A percentile compares a stretch with the other conserved stretches of the same genome.
phyloP scores from a whole-genome alignment of 2,113 vertebrate genomes.

The Ginglymostoma cirratum region DNA sequence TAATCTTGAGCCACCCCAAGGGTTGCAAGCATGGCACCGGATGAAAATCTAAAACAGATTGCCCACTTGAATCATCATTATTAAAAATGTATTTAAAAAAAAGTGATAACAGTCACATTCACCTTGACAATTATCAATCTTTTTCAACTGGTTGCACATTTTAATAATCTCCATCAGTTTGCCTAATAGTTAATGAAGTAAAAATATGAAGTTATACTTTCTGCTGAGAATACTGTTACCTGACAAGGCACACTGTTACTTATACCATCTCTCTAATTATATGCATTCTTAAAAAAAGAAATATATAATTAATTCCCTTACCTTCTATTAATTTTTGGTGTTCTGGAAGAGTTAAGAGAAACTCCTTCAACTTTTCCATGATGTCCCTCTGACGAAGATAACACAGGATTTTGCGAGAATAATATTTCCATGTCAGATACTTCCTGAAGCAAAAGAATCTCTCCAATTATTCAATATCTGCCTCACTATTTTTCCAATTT shows the following conservation, averaged over 20 bases:
- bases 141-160: neutral
- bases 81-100: neutral
- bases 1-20: neutral
- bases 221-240: neutral
- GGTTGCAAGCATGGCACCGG: neutral
- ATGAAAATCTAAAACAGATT: neutral
- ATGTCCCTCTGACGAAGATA: conserved; percentile 92
- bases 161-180: neutral
- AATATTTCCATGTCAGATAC: conserved; percentile 90
- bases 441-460: conserved; percentile 62
- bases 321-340: conserved; percentile 80
- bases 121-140: neutral
- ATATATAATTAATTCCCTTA: conserved; percentile 43
- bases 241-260: neutral
- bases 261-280: neutral
- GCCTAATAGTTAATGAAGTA: neutral
- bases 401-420: conserved; percentile 96
- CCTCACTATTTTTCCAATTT: neutral
- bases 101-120: neutral
- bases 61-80: neutral
- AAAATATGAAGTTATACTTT: neutral
- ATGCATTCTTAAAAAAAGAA: neutral
- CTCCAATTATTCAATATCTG: neutral
- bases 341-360: conserved; percentile 72
- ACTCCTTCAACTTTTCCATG: conserved; percentile 77